Evolutionary conservation across 2,888 invertebrate genomes (phyloP).

Genomic region (Dynastes grantii): DNA sequence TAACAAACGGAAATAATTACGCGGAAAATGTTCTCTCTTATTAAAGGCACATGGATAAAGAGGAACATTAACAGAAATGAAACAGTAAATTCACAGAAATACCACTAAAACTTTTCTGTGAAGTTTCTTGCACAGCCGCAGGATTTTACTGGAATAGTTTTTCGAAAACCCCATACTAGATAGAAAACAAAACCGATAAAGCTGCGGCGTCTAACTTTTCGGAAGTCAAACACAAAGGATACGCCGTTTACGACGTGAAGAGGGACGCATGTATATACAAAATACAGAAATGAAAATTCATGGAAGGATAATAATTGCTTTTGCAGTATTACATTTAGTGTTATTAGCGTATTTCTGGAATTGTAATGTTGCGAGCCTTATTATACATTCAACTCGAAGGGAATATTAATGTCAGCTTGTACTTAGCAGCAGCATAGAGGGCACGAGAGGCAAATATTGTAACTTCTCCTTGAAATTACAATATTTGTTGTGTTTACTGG

Average conservation of each 20-base stretch:
- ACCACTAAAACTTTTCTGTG: too few relatives aligned
- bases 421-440: neutral
- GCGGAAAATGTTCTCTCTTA: too few relatives aligned
- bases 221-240: neutral
- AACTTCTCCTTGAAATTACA: constrained; percentile 28
- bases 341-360: constrained; percentile 21
- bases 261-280: neutral
- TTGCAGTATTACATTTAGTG: constrained; percentile 20
- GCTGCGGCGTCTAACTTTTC: neutral
- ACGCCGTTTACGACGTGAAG: neutral
- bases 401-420: constrained; percentile 35
- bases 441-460: neutral
- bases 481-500: constrained; percentile 33
- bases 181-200: too few relatives aligned
- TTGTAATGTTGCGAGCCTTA: constrained; percentile 25
- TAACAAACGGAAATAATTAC: too few relatives aligned
- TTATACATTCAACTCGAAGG: constrained; percentile 23
- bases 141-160: neutral
- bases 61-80: too few relatives aligned
- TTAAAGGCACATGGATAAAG: too few relatives aligned
- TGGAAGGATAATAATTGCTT: constrained; percentile 20
- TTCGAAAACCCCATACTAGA: too few relatives aligned
- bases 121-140: too few relatives aligned
- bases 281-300: constrained; percentile 7
- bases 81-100: too few relatives aligned